Base-by-base conservation (phyloP, 2,888 invertebrate species). In the Linyphia triangularis region DNA sequence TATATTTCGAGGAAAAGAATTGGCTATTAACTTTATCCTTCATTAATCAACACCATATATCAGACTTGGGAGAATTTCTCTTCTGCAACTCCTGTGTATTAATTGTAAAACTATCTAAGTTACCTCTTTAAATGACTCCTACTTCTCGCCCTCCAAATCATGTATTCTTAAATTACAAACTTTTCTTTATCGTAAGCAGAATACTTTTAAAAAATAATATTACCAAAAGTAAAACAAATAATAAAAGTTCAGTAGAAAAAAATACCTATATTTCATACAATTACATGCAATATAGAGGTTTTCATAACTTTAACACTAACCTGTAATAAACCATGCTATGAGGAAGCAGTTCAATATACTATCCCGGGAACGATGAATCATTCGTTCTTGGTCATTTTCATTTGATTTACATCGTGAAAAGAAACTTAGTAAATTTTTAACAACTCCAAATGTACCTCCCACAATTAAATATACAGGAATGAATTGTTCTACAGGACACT, bases 381-480 rank as follows among this genome's bases (percentile, higher is more conserved):
- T 22, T n/a, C 43, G 88, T 73, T 94, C 92, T 91, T 94, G 94
- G 13, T 82, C 88, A 51, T 63, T 63, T 90, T 94, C 94, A 90
- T 93, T 94, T 22, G 93, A 93, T 90, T 94, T 93, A 19, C 95
- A 94, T 90, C 94, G 92, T 61, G 94, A 93, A 6, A 94, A 94
- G 70, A 95, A 92, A 92, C 94, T 94, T 78, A 95, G 92, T 24
- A 95, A 92, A 91, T 95, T 95, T 91, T 95, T 95, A 79, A 95
- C 92, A 78, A 95, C 93, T n/a, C 95, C 95, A 91, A 95, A 95
- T 67, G 94, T 93, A 78, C 95, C 95, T 91, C 95, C 95, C 89
- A 95, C 95, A 91, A 95, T 93, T 91, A 95, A 93, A 92, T 95
- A 95, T 75, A 95, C 94, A 30, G 95, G 95, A 92, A 95, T 95